Evolutionary conservation across 2,113 vertebrate species (phyloP), one percentile per base, ranked within the genome.

Genomic region (Vidua macroura): DNA sequence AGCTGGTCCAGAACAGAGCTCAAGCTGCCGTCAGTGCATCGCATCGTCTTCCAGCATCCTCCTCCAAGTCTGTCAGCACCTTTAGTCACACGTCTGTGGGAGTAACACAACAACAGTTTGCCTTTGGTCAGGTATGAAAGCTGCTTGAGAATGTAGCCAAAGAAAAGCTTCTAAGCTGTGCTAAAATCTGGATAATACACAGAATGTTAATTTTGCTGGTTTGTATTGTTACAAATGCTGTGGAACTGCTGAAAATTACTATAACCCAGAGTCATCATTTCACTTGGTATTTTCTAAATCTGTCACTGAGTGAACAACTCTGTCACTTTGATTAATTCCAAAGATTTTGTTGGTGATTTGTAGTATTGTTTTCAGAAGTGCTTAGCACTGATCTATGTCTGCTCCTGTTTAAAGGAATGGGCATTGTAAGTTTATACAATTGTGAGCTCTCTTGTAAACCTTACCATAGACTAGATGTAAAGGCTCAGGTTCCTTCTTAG

Each of bases 21-120:
- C 98, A 99, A 37, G 97, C 96, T 62, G 96, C 98, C 0, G 95
- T 97, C 95, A 98, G 96, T 6, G 96, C 97, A 2, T 98, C 98
- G 3, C 99, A 99, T 97, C 98, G 98, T 97, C 98, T 99, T 98
- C 99, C 98, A 90, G 98, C 98, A 86, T 97, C 97, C 76, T 98
- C 98, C 95, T 98, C 98, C 95, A 98, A 98, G 92, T 81, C 97
- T 39, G 51, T 92, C 83, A 97, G 98, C 96, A 97, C 97, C 88
- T 98, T 98, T 33, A 98, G 97, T 83, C 96, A 94, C 86, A 56
- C 97, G 1, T 94, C 98, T 58, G 75, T 87, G 84, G 83, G 97
- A 86, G 97, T 96, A 69, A 92, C 96, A 3, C 98, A 98, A 25
- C 97, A 98, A 6, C 97, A 97, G 55, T 97, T 97, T 30, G 87